Base-by-base conservation (phyloP, 2,888 invertebrate genomes). In the Drosophila peninsularis region DNA sequence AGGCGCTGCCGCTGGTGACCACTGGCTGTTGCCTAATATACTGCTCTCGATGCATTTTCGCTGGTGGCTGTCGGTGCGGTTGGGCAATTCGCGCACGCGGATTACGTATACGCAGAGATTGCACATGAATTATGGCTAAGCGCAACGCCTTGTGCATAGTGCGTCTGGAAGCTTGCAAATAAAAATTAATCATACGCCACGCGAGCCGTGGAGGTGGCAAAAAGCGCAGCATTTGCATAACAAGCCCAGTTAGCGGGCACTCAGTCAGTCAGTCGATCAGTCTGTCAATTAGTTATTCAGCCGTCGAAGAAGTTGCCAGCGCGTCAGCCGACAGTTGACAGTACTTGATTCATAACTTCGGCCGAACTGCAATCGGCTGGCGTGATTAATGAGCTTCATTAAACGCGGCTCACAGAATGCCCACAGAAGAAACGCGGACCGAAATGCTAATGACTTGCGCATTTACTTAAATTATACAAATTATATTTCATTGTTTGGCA, bases 381-480 rank as follows among this genome's bases (percentile, higher is more conserved):
- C 69, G 63, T 85, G 81, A 82, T 82, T 82, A 82, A 82, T 82
- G 85, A 85, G 69, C 69, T 77, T 71, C 71, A 85, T 85, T 82
- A 82, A 80, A 62, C 27, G 56, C 44, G 49, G 34, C 68, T 62
- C 74, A 52, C 74, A 58, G 42, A 56, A 17, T 57, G 62, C 52
- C 47, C 55, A 62, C 45, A 50, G 47, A 45, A 50, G 50, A 66
- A 21, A 54, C 57, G 44, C 53, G 55, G 17, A 52, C 50, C 39
- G 39, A 68, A 60, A 69, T 58, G 64, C 58, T 69, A 69, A 69
- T 69, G 62, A 62, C 52, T 62, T 36, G 66, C 57, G 52, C 64
- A 65, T 62, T 72, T 71, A 75, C 60, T 74, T 62, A 73, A 78
- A 73, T 73, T 73, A 68, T 78, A 78, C 78, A 81, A 73, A 78